Evolutionary conservation across 2,797 vertebrate species (phyloP).

Genomic region (Mycteria americana): DNA sequence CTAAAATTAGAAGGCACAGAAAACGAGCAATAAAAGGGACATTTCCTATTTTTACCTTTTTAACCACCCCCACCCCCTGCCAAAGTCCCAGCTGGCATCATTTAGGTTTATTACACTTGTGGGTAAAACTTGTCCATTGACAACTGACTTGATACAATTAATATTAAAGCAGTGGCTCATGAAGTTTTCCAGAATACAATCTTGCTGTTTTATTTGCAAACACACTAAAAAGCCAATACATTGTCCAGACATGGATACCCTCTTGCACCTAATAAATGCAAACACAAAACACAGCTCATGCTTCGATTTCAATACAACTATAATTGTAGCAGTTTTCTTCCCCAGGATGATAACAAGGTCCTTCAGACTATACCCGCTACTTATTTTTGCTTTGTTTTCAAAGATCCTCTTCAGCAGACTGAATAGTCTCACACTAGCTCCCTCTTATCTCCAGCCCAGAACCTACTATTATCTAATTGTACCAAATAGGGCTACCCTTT

Average conservation of each 20-base stretch:
- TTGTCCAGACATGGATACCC: background rate
- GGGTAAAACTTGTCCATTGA: background rate
- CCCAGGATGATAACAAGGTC: background rate
- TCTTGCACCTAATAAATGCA: background rate
- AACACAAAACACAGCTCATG: background rate
- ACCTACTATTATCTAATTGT: background rate
- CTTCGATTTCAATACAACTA: background rate
- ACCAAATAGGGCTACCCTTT: background rate
- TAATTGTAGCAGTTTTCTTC: background rate
- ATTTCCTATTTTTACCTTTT: background rate
- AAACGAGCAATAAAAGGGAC: background rate
- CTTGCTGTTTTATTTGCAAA: background rate
- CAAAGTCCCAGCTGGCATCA: background rate
- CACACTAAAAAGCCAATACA: background rate
- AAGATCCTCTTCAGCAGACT: background rate
- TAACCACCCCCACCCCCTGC: fast-evolving
- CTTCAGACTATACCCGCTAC: background rate
- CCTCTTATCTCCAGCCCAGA: background rate
- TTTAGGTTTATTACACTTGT: background rate
- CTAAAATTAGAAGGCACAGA: background rate
- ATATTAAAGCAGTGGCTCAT: background rate
- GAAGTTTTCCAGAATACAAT: background rate
- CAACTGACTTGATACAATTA: background rate
- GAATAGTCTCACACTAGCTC: background rate
- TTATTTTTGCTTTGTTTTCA: background rate